Conservation (phyloP, 2,888 invertebrate species). For the Trilocha varians region DNA sequence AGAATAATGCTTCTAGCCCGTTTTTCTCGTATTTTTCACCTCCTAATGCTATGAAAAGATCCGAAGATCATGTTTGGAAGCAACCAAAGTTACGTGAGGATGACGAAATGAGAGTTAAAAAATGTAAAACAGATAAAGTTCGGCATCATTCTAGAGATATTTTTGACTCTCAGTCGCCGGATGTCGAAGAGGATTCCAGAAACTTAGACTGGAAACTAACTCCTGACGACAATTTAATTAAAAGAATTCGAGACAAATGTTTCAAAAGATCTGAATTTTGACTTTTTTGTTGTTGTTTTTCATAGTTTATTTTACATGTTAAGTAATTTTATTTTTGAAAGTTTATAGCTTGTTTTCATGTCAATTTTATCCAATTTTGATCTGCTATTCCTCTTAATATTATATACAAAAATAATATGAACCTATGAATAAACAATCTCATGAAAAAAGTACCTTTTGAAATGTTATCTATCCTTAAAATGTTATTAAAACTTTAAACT, state of each 20-base stretch:
- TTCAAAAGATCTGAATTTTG: slow-evolving; percentile 39
- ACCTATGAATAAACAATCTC: no score
- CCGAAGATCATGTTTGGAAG: slow-evolving; percentile 35
- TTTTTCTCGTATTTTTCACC: slow-evolving; percentile 58
- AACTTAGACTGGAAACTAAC: slow-evolving; percentile 46
- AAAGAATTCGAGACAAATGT: slow-evolving; percentile 46
- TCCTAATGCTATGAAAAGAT: slow-evolving; percentile 30
- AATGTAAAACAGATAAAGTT: slow-evolving; percentile 22
- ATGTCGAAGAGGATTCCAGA: slow-evolving; percentile 35
- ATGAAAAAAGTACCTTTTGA: no score
- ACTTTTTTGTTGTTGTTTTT: neutral
- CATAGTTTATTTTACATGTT: no score
- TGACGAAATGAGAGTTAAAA: slow-evolving; percentile 18
- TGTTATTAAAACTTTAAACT: no score
- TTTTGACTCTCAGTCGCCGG: slow-evolving; percentile 56
- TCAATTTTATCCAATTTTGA: neutral
- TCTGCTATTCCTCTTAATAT: no score
- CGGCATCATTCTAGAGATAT: slow-evolving; percentile 50
- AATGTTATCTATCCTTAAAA: no score
- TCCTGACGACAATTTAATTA: slow-evolving; percentile 48
- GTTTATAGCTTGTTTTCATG: neutral
- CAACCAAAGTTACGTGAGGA: slow-evolving; percentile 31
- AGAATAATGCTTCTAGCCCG: slow-evolving; percentile 43
- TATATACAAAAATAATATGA: no score
- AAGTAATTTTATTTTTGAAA: no score